Percentiles rank a stretch among this genome's conserved stretches.
phyloP scores from a whole-genome alignment of 2,797 vertebrate species.

The Anguilla anguilla region DNA sequence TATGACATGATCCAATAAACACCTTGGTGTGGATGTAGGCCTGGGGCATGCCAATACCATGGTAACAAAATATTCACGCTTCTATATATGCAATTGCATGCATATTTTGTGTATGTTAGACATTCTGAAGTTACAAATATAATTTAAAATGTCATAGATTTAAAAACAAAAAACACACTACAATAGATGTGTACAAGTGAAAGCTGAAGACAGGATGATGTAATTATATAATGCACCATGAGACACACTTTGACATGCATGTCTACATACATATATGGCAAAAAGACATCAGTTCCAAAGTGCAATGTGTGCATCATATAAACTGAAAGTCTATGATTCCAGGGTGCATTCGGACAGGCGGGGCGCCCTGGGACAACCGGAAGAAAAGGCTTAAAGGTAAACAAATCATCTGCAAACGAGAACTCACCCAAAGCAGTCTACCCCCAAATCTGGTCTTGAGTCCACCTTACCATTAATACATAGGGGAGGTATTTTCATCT shows the following conservation, averaged over 20 bases:
- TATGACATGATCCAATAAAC: background rate
- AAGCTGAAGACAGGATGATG: background rate
- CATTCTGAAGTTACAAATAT: background rate
- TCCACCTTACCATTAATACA: background rate
- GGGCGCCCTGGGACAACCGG: conserved; percentile 61
- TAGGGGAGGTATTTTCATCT: background rate
- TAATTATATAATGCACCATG: background rate
- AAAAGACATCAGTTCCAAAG: background rate
- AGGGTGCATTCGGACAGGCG: conserved; percentile 62
- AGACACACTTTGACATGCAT: background rate
- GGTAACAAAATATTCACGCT: background rate
- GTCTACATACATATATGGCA: background rate
- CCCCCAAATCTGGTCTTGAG: background rate
- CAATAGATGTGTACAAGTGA: background rate
- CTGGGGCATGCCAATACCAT: background rate
- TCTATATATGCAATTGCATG: background rate
- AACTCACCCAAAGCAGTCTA: background rate
- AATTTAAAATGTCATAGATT: background rate
- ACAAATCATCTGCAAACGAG: background rate
- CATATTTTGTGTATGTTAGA: background rate
- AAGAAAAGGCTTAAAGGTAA: conserved; percentile 69
- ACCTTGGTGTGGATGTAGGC: background rate
- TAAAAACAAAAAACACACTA: background rate
- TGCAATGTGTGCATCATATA: background rate
- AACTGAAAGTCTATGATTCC: conserved; percentile 33